A percentile compares a stretch with the other conserved stretches of the same genome.
These are phyloP conservation scores for Linnaemya tessellans DNA, from an alignment of 2,888 invertebrate genomes.

Conservation along the genomic window DNA sequence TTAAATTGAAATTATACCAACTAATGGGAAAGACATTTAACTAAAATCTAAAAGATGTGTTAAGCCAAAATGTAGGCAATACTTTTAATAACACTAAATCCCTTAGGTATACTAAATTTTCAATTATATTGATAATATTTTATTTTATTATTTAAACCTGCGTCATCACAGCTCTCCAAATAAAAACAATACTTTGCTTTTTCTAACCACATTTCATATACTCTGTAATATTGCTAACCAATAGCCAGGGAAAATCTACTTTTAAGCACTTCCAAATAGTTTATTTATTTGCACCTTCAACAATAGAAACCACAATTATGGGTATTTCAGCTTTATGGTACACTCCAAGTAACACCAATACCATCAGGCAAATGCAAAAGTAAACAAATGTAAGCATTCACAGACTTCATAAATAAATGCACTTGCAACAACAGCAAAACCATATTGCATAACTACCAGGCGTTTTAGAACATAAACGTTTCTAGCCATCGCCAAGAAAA, in stretches of 20 bases:
- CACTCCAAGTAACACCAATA: slow-evolving; percentile 3
- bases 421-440: slow-evolving; percentile 30
- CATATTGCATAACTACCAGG: slow-evolving; percentile 64
- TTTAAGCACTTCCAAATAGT: slow-evolving; percentile 56
- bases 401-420: slow-evolving; percentile 28
- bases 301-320: slow-evolving; percentile 46
- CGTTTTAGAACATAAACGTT: slow-evolving; percentile 51
- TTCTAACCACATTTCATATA: too few species aligned
- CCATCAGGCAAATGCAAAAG: slow-evolving; percentile 5
- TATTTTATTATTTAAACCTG: too few species aligned
- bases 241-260: background rate
- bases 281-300: slow-evolving; percentile 55
- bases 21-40: too few species aligned
- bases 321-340: background rate
- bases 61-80: too few species aligned
- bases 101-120: too few species aligned
- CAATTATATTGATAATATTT: too few species aligned
- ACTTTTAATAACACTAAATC: too few species aligned
- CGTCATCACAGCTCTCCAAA: too few species aligned
- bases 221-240: slow-evolving; percentile 33
- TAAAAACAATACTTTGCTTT: too few species aligned
- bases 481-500: background rate
- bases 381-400: background rate
- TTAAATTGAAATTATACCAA: too few species aligned
- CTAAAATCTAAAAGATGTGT: too few species aligned